Evolutionary conservation across 2,113 vertebrate species (phyloP), one percentile per base, ranked within the genome.

Genomic region (Myrmophylax atrothorax): DNA sequence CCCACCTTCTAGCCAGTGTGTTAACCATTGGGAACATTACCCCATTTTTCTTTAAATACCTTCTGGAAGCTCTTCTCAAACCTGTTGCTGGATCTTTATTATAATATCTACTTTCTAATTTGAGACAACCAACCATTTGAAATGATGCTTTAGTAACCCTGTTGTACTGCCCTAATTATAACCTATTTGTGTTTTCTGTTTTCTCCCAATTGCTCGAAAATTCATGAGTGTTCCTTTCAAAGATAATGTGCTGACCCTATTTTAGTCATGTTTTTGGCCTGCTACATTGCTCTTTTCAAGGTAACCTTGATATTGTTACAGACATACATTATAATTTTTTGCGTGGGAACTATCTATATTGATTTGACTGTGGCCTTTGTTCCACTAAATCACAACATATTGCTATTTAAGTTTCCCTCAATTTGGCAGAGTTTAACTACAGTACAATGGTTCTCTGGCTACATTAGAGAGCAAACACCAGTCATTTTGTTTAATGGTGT

Each of bases 401-500:
- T 97, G 97, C 97, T 96, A 55, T 97, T 91, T 96, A 84, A 95
- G 89, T 97, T 97, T 94, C 92, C 93, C 93, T 97, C 96, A 89
- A 93, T 97, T 98, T 97, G 97, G 70, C 95, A 91, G 97, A 95
- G 96, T 97, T 98, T 97, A 98, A 97, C 97, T 94, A 75, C 49
- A 84, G 96, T 90, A 86, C 94, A 93, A 95, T 97, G 94, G 64
- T 89, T 97, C 91, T 94, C 89, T 83, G 94, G 90, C 96, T 96
- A 78, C 97, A 97, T 97, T 97, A 98, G 95, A 92, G 97, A 96
- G 96, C 90, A 97, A 97, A 97, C 91, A 95, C 86, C 38, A 96
- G 97, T 98, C 97, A 97, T 97, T 98, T 98, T 98, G 95, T 98
- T 97, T 97, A 98, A 98, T 98, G 97, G 97, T 97, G 96, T 97